Base-by-base conservation (phyloP, 2,888 invertebrate species). In the Mesorhabditis spiculigera region DNA sequence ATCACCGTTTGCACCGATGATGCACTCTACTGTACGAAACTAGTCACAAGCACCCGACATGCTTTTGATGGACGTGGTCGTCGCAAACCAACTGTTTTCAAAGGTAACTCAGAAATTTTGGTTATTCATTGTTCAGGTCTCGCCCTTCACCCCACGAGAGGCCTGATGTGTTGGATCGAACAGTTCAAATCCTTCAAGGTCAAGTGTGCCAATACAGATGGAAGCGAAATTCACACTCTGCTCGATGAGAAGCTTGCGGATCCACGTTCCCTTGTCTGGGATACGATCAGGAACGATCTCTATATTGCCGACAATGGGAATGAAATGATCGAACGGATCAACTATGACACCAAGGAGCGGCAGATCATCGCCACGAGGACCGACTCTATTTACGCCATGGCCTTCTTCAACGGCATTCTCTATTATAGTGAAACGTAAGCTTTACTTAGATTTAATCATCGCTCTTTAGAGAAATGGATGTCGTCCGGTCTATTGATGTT, bases 161-260 rank as follows among this genome's bases (percentile, higher is more conserved):
- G 78, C 5, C 69, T 73, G 45, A 65, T 81, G 68, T 67, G 70
- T 45, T 81, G 77, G 77, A 72, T 78, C n/a, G 79, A 78, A 13
- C 65, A 66, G n/a, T 63, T 45, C 43, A 68, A 66, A 13, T 91
- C 91, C 76, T 90, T 90, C 65, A 92, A 92, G 86, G 95, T 96
- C 82, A 95, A 95, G 87, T 90, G 93, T 68, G 92, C 94, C 72
- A 94, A 94, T 67, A 93, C 96, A 94, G 94, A 96, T 86, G 96
- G 96, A 44, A 91, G 92, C 8, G 92, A 94, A 86, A 90, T 73
- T 13, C 67, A 68, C 13, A 61, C 73, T 16, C 65, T 80, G 50
- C 63, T 78, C 16, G 77, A 81, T 44, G 70, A 68, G 66, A 80
- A 80, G 70, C 63, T 81, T 61, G 75, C 66, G 3, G 16, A 63